Conservation (phyloP, 2,888 invertebrate genomes). For the Cryptosula pallasiana region DNA sequence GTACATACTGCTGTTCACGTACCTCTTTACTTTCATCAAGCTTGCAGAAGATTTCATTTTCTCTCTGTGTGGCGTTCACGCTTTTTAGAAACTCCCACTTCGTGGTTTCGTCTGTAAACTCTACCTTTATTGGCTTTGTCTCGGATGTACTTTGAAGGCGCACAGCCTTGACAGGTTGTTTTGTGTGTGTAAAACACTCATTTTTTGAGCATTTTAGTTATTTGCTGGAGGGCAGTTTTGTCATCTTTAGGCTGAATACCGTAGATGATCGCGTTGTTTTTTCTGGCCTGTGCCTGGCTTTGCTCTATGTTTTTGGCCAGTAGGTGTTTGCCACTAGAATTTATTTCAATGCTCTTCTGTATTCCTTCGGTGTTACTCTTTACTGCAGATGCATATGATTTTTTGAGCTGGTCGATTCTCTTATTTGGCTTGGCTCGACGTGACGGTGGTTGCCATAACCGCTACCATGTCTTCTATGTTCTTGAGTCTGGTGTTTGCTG, state of each 20-base stretch:
- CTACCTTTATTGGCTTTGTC: neutral
- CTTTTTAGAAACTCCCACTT: constrained; percentile 9
- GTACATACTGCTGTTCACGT: neutral
- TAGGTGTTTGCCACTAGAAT: neutral
- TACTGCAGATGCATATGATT: neutral
- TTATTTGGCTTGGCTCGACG: neutral
- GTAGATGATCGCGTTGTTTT: neutral
- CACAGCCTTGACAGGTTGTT: neutral
- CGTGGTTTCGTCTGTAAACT: neutral
- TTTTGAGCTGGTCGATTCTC: neutral
- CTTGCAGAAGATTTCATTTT: neutral
- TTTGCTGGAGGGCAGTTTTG: neutral
- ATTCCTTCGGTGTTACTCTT: too few relatives aligned
- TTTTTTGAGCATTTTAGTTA: neutral
- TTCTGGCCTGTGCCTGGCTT: neutral
- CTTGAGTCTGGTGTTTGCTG: neutral
- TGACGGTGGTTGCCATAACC: neutral
- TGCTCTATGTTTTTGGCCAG: neutral
- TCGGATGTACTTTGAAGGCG: neutral
- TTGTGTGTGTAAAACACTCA: neutral
- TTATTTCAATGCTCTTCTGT: neutral
- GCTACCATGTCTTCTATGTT: neutral
- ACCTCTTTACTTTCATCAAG: constrained; percentile 3
- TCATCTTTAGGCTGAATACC: neutral
- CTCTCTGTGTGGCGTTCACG: neutral